Evolutionary conservation across 2,888 invertebrate genomes (phyloP).

Genomic region (Cheiracanthium punctorium): DNA sequence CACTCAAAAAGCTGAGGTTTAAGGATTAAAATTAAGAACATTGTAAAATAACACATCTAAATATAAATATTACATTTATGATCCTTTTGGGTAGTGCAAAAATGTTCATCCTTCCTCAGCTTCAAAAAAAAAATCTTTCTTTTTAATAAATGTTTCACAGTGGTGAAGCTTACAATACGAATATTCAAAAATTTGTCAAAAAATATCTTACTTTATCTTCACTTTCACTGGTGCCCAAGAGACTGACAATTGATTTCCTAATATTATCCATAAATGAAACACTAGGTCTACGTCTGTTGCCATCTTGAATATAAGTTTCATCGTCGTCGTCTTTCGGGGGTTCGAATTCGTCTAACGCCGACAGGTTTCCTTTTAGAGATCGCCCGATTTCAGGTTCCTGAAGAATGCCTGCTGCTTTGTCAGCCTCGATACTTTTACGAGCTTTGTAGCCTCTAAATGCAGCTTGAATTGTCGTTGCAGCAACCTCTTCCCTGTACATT

Average conservation of each 20-base stretch:
- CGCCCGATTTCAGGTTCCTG: neutral
- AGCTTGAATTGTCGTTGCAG: conserved; percentile 52
- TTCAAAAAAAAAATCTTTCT: too few relatives aligned
- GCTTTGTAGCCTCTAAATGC: conserved; percentile 25
- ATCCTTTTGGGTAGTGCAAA: too few relatives aligned
- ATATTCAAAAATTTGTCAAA: too few relatives aligned
- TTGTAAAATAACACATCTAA: too few relatives aligned
- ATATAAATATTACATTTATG: too few relatives aligned
- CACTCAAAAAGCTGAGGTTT: too few relatives aligned
- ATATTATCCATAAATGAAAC: neutral
- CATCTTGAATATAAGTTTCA: neutral
- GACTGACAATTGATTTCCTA: neutral
- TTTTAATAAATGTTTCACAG: too few relatives aligned
- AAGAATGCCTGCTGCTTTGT: neutral
- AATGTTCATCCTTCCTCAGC: too few relatives aligned
- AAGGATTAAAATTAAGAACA: too few relatives aligned
- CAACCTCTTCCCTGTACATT: conserved; percentile 22
- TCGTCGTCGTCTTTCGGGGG: neutral
- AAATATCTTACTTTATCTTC: too few relatives aligned
- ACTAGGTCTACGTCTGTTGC: neutral
- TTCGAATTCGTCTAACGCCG: neutral
- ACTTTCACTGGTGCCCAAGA: neutral
- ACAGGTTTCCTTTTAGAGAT: neutral
- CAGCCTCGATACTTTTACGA: neutral
- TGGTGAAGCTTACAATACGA: too few relatives aligned